phyloP scores from a whole-genome alignment of 1,140 invertebrate genomes.

The Drosophila ironensis region DNA sequence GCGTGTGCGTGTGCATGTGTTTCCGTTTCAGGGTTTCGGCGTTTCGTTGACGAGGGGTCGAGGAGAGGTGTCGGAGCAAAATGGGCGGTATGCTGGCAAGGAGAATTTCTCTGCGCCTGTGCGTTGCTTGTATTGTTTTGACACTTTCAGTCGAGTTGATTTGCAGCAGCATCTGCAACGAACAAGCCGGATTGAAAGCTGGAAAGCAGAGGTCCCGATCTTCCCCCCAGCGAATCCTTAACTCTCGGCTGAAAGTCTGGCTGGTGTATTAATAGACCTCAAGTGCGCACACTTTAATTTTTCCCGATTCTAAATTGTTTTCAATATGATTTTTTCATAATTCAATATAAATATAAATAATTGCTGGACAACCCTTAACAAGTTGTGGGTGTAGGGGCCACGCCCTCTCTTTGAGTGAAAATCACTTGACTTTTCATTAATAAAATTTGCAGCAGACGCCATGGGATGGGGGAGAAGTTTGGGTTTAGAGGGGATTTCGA shows the following conservation, averaged over 20 bases:
- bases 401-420: conserved; percentile 57
- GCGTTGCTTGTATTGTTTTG: conserved; percentile 67
- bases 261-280: no score
- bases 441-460: conserved; percentile 66
- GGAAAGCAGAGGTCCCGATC: background rate
- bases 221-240: background rate
- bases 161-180: conserved; percentile 50
- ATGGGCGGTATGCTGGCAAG: background rate
- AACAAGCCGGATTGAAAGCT: conserved; percentile 2
- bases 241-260: background rate
- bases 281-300: no score
- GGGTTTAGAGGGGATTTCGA: conserved; percentile 19
- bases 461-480: background rate
- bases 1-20: conserved; percentile 7
- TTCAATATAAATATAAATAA: conserved; percentile 26
- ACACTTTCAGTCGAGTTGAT: conserved; percentile 74
- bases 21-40: no score
- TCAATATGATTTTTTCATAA: background rate
- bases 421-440: conserved; percentile 80
- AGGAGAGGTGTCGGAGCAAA: background rate
- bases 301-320: no score
- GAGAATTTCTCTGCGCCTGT: conserved; percentile 41
- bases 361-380: conserved; percentile 51
- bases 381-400: conserved; percentile 58
- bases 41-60: no score